Conservation (phyloP, 2,888 invertebrate species). For the Caenorhabditis sp. region DNA sequence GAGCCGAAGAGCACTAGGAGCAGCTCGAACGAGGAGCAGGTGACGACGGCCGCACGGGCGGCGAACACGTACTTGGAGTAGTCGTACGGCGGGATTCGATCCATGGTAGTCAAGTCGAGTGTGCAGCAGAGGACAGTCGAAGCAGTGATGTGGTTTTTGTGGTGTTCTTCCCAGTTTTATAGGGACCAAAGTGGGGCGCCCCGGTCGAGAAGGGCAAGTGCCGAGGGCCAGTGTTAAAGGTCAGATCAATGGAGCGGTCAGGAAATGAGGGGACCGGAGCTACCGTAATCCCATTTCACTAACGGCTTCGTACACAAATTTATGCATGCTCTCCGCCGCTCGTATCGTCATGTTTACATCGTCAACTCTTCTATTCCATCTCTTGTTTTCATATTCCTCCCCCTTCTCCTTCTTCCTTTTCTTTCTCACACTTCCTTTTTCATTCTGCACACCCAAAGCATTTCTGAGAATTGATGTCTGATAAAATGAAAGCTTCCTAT, state of each 20-base stretch:
- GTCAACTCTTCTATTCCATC: constrained; percentile 2
- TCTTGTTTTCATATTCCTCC: constrained; percentile 9
- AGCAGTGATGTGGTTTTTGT: neutral
- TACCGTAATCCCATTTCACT: too few relatives aligned
- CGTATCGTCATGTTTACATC: constrained; percentile 29
- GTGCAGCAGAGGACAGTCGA: neutral
- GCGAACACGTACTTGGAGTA: constrained; percentile 28
- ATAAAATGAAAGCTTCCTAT: too few relatives aligned
- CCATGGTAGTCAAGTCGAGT: constrained; percentile 28
- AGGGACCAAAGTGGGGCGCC: constrained; percentile 1
- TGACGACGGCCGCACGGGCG: constrained; percentile 26
- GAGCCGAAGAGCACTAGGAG: constrained; percentile 38
- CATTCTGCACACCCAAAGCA: too few relatives aligned
- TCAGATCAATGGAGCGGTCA: too few relatives aligned
- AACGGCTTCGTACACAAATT: neutral
- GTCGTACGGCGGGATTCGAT: constrained; percentile 39
- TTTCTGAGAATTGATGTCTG: neutral
- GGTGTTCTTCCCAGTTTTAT: neutral
- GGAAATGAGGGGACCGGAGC: too few relatives aligned
- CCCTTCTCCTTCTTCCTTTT: neutral
- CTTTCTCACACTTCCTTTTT: constrained; percentile 21
- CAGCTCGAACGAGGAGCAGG: constrained; percentile 40
- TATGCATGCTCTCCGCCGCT: neutral
- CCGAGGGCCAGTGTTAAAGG: too few relatives aligned
- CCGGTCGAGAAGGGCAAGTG: neutral